Base-by-base conservation (phyloP, 2,113 vertebrate species). In the Todiramphus saurophagus region DNA sequence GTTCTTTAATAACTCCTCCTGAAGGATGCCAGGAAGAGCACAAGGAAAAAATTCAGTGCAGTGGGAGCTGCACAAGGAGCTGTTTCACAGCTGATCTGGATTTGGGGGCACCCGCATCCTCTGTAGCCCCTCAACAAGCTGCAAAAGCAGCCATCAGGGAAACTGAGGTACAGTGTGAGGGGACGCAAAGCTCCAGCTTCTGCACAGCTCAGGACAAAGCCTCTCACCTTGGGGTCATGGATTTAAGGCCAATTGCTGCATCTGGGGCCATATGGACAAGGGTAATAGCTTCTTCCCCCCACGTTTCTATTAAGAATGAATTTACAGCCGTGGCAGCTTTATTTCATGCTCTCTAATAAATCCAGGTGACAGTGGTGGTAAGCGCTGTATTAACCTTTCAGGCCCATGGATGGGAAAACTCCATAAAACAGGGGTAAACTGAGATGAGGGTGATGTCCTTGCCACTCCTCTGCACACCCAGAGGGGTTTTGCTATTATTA, bases 251-350 rank as follows among this genome's bases (percentile, higher is more conserved):
- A 55, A 27, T 50, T 68, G 44, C 48, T 59, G 39, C 31, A 59
- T 41, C 31, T 3, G 2, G 79, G 75, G 59, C 75, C 3, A 0
- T 7, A 25, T 0, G 5, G 60, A 58, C 56, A 67, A 75, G 56
- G 89, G 70, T 63, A 94, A 95, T 50, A 56, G 74, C 63, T 82
- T 62, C 81, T 85, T n/a, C 37, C 73, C 68, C 51, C 53, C 69
- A 51, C 9, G 3, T 84, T 95, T 95, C 89, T 87, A 84, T 93
- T 93, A 82, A 69, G 87, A 69, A 56, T 12, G 48, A 60, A 92
- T 93, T 82, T 91, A 87, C 25, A 66, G 76, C 85, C 2, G 0
- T 21, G 50, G 28, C 23, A 83, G 66, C 23, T 74, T 94, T 75
- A 59, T 64, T 81, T 89, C 74, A 2, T 53, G 74, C 74, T 87